Evolutionary conservation across 1,140 invertebrate genomes (phyloP).

Genomic region (Cydia splendana): DNA sequence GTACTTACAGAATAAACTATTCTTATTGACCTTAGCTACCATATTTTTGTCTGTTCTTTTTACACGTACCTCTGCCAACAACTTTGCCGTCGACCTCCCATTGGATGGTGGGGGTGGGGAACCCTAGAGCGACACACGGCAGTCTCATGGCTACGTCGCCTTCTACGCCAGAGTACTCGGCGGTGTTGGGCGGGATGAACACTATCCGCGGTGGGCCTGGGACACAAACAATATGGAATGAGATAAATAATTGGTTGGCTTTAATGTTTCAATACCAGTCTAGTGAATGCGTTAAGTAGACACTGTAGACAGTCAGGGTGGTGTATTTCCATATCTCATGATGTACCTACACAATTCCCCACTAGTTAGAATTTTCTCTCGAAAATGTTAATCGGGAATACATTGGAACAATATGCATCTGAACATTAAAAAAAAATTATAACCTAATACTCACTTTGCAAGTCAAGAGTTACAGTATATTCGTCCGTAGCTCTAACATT

Average conservation of each 20-base stretch:
- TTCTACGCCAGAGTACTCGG: not conserved
- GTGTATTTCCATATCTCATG: too few species aligned
- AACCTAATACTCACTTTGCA: not conserved
- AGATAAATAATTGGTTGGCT: not conserved
- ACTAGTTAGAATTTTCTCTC: too few species aligned
- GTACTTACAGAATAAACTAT: too few species aligned
- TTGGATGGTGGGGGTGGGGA: not conserved
- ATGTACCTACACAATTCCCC: too few species aligned
- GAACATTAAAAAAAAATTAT: too few species aligned
- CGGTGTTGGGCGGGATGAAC: not conserved
- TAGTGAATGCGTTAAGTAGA: too few species aligned
- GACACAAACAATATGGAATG: too few species aligned
- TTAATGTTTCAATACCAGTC: too few species aligned
- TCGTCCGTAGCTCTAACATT: not conserved
- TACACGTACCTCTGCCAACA: not conserved
- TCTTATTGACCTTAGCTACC: too few species aligned
- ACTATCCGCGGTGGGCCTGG: conserved; percentile 3
- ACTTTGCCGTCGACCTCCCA: not conserved
- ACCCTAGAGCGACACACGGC: not conserved
- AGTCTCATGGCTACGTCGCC: conserved; percentile 16
- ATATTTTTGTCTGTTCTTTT: not conserved
- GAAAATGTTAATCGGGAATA: too few species aligned
- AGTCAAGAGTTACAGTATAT: not conserved
- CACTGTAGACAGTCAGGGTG: too few species aligned
- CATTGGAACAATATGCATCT: too few species aligned